Conservation (phyloP, 1,140 invertebrate species). For the Eufriesea mexicana region DNA sequence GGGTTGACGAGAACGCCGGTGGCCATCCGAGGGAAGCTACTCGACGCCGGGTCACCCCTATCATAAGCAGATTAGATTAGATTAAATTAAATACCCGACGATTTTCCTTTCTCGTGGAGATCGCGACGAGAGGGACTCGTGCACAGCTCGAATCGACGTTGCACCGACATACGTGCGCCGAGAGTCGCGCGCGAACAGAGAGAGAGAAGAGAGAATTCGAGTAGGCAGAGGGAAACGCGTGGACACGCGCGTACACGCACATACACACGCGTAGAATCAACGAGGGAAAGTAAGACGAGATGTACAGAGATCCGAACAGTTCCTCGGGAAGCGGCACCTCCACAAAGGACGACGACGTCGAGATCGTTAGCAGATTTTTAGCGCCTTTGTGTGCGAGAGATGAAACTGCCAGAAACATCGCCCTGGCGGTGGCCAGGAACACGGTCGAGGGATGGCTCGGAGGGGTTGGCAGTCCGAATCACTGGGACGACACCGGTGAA, state of each 20-base stretch:
- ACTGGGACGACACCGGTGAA: conserved; percentile 70
- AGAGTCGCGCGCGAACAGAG: not conserved
- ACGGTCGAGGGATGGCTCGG: conserved; percentile 84
- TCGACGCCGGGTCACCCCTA: not conserved
- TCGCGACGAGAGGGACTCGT: not conserved
- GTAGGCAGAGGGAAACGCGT: not conserved
- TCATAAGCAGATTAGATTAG: conserved; percentile 16
- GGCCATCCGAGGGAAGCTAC: not conserved
- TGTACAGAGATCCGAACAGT: conserved; percentile 75
- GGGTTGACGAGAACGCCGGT: not conserved
- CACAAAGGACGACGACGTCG: conserved; percentile 80
- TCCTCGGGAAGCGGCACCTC: conserved; percentile 67
- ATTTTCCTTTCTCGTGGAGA: not conserved
- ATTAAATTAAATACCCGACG: conserved; percentile 4
- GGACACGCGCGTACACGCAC: not conserved
- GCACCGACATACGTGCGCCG: not conserved
- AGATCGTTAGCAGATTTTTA: conserved; percentile 83
- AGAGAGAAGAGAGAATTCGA: not conserved
- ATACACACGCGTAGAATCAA: conserved; percentile 29
- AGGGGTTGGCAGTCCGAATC: conserved; percentile 82
- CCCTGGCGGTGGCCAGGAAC: conserved; percentile 82
- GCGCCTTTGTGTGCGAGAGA: conserved; percentile 83
- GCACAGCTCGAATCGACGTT: not conserved
- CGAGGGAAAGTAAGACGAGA: conserved; percentile 52
- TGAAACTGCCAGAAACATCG: conserved; percentile 82